Base-by-base conservation (phyloP, 2,113 vertebrate genomes). In the Athene noctua region DNA sequence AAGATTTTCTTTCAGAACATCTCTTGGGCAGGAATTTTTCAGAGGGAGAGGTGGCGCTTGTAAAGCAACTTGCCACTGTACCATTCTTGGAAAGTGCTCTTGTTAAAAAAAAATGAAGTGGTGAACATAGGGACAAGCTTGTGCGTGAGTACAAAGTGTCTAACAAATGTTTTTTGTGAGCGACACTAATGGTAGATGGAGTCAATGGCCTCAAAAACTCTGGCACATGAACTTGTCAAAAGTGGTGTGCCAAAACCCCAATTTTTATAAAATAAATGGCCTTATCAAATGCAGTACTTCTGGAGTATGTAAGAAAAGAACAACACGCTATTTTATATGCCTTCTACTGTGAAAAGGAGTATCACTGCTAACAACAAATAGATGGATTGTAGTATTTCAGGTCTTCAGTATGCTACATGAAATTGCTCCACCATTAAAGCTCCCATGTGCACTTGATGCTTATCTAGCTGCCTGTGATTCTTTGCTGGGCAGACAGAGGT, bases 121-220 rank as follows among this genome's bases (percentile, higher is more conserved):
- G n/a, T 38, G 23, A 66, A n/a, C 4, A 1, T 38, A 22, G 26
- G 29, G 47, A 13, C 19, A 62, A 57, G 27, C 17, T 77, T 8
- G 13, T 11, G 15, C 3, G 0, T 29, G 65, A 36, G 36, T 20
- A n/a, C 15, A 46, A 30, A 71, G 47, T 32, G 51, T 46, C n/a
- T 75, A 40, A 22, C 15, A 30, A 40, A 42, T 47, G 42, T 5
- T 80, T 34, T 44, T 40, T 79, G 21, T 6, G 17, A 38, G 66
- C 0, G 0, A 3, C 16, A 2, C 15, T 40, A 2, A 16, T 44
- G 32, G 61, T 27, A 36, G 46, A 19, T 15, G 70, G 19, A 73
- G n/a, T 46, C 86, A n/a, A 1, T 22, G 44, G 38, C 44, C 59
- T 90, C 57, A n/a, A 34, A 74, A 95, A 29, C 32, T 80, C 19